Conservation (phyloP, 2,113 vertebrate genomes). For the Camelus bactrianus region DNA sequence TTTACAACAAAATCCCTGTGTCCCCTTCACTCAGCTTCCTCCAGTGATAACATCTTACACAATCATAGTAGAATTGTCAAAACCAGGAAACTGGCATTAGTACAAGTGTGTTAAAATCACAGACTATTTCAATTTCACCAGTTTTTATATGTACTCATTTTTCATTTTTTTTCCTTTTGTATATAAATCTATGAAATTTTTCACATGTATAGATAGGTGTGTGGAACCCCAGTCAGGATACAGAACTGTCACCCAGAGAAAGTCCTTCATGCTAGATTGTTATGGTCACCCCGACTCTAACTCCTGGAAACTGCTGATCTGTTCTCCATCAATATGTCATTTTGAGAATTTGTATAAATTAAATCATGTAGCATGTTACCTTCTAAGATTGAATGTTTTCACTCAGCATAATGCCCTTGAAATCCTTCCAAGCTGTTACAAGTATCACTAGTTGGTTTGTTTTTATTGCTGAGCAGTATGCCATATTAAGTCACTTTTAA, state of each 20-base stretch:
- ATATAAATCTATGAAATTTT: neutral
- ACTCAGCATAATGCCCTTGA: neutral
- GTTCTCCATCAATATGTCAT: neutral
- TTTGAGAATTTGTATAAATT: neutral
- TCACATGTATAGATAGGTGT: neutral
- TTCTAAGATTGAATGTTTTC: neutral
- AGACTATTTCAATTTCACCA: neutral
- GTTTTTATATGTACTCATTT: neutral
- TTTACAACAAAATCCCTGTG: neutral
- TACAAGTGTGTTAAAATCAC: neutral
- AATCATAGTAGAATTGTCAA: neutral
- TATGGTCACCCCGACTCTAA: neutral
- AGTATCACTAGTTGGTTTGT: neutral
- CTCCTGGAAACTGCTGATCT: neutral
- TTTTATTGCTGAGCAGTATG: neutral
- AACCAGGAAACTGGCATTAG: neutral
- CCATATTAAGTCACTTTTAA: slow-evolving; percentile 27
- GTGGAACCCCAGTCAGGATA: neutral
- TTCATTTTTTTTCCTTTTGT: neutral
- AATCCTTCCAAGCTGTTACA: neutral
- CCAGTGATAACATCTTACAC: neutral
- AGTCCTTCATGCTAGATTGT: neutral
- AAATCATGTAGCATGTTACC: neutral
- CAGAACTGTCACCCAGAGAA: neutral
- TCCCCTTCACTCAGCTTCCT: neutral